A percentile compares a stretch with the other conserved stretches of the same genome.
Conservation (phyloP, 1,140 invertebrate genomes). For the Platyscapa corneri region DNA sequence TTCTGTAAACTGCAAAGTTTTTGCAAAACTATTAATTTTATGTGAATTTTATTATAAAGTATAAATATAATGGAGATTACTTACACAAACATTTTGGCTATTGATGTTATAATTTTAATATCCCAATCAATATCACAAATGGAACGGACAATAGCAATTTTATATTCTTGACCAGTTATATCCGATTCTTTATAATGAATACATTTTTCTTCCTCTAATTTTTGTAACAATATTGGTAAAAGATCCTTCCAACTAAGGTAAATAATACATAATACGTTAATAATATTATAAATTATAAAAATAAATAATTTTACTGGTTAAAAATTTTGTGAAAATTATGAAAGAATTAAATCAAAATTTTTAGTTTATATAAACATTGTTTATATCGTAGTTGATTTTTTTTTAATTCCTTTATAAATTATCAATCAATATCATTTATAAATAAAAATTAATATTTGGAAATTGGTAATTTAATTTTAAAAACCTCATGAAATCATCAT, state of each 20-base stretch:
- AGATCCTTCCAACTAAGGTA: constrained; percentile 73
- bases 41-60: background rate
- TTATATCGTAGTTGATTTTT: background rate
- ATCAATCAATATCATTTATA: no score
- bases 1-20: background rate
- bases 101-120: constrained; percentile 64
- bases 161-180: constrained; percentile 71
- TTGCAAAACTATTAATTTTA: background rate
- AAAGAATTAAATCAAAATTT: constrained; percentile 5
- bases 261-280: no score
- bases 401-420: no score
- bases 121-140: constrained; percentile 70
- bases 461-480: no score
- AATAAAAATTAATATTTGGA: no score
- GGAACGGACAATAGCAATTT: constrained; percentile 68
- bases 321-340: constrained; percentile 24
- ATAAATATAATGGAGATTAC: background rate
- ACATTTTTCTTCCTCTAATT: constrained; percentile 70
- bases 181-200: constrained; percentile 66
- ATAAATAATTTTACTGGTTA: constrained; percentile 30
- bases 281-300: constrained; percentile 21
- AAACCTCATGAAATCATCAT: constrained; percentile 65
- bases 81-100: constrained; percentile 75
- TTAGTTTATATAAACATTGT: constrained; percentile 19
- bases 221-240: constrained; percentile 69